Evolutionary conservation across 2,888 invertebrate genomes (phyloP).

Genomic region (Hydrotaea cyrtoneurina): DNA sequence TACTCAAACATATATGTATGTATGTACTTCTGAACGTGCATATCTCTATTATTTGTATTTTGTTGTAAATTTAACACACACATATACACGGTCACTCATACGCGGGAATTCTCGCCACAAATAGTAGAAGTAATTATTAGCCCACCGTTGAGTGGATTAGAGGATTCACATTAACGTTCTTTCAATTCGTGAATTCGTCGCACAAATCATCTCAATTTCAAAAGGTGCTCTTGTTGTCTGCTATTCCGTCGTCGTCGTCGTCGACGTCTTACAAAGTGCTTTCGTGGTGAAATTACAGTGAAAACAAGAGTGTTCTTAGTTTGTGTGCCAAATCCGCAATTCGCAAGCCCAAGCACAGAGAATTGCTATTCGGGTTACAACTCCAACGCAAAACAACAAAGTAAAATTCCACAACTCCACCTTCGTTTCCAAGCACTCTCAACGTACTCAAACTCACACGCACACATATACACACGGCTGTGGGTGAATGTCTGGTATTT

Average conservation of each 20-base stretch:
- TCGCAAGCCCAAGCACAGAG: constrained; percentile 14
- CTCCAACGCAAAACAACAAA: constrained; percentile 13
- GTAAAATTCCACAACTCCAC: constrained; percentile 30
- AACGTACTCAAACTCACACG: not conserved
- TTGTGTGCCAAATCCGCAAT: constrained; percentile 11
- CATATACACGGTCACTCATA: no score
- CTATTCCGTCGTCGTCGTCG: no score
- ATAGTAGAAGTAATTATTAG: no score
- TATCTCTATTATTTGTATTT: not conserved
- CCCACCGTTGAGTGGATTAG: no score
- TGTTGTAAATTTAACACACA: no score
- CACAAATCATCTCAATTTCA: not conserved
- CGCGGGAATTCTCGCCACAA: no score
- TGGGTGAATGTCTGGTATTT: constrained; percentile 56
- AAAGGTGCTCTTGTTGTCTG: no score
- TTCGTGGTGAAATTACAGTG: constrained; percentile 26
- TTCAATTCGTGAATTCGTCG: not conserved
- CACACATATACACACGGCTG: constrained; percentile 19
- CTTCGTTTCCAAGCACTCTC: constrained; percentile 29
- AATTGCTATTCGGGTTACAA: constrained; percentile 13
- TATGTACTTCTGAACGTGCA: not conserved
- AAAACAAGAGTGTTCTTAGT: constrained; percentile 51
- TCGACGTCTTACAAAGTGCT: not conserved
- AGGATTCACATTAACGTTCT: not conserved
- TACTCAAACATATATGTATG: no score